Base-by-base conservation (phyloP, 2,888 invertebrate genomes). In the Catocala fraxini region DNA sequence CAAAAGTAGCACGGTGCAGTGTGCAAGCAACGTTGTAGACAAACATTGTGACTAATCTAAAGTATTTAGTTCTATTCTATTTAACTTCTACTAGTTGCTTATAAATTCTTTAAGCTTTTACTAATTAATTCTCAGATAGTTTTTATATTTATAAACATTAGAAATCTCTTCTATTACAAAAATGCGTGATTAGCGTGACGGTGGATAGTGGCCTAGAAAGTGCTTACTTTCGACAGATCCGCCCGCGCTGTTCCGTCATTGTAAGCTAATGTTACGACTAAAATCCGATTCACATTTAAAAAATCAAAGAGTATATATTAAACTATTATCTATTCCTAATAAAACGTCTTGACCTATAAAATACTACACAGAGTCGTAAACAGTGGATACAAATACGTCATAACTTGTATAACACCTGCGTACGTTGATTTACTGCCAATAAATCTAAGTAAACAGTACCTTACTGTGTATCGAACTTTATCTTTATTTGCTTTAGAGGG, bases 171-270 rank as follows among this genome's bases (percentile, higher is more conserved):
- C 76, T 81, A 78, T 85, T 87, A 88, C 86, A 89, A 88, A 89
- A 90, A 87, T 87, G 85, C 88, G 88, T 89, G 89, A 88, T 89
- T 85, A 87, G 89, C 87, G 88, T 90, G 89, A 87, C 87, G 82
- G 82, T 77, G 81, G 82, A 87, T 84, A 86, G 82, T 87, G 90
- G 86, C 90, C 90, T 92, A 92, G 92, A 93, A 92, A 92, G 89
- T 88, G 80, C 65, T 85, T 82, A 92, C 92, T 93, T 93, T 92
- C 93, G 88, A 88, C 86, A 70, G 73, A 80, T 73, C 70, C 77
- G 82, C 73, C 72, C 75, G 70, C 64, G 71, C 72, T 42, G 68
- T 70, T 75, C 73, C 72, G 81, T 71, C 76, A 71, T 76, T 80
- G 79, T 78, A 71, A 72, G 77, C 77, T 79, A 75, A 73, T 79